phyloP scores from a whole-genome alignment of 2,113 vertebrate species.

The Sceloporus tristichus region DNA sequence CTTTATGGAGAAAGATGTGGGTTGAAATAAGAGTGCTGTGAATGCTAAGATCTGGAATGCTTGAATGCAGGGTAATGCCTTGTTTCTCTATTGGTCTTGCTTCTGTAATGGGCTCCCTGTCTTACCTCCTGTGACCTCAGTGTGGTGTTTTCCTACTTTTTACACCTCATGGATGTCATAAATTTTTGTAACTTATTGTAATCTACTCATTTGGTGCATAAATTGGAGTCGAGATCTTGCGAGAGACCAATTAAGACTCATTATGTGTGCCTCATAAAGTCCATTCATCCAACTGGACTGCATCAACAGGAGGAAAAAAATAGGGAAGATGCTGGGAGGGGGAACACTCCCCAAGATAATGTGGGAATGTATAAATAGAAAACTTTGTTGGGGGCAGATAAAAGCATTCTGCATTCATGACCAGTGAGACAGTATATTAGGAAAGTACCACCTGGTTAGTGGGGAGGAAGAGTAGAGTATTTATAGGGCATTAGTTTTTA shows the following conservation, averaged over 20 bases:
- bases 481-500: not conserved
- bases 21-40: constrained; percentile 8
- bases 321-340: constrained; percentile 25
- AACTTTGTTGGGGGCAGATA: not conserved
- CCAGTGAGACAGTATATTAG: not conserved
- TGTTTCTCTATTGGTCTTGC: not conserved
- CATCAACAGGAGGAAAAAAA: constrained; percentile 40
- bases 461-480: not conserved
- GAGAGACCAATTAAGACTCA: constrained; percentile 63
- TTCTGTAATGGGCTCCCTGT: not conserved
- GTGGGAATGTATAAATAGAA: constrained; percentile 54
- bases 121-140: not conserved
- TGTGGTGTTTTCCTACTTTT: constrained; percentile 16
- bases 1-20: constrained; percentile 25
- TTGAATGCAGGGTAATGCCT: not conserved
- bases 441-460: not conserved
- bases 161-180: constrained; percentile 7
- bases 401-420: not conserved
- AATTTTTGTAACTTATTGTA: constrained; percentile 20
- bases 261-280: constrained; percentile 65
- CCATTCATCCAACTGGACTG: constrained; percentile 57
- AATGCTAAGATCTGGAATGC: not conserved
- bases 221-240: constrained; percentile 54
- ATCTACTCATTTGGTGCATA: constrained; percentile 42
- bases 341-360: constrained; percentile 48